phyloP scores from a whole-genome alignment of 2,888 invertebrate genomes.

The Trissolcus japonicus region DNA sequence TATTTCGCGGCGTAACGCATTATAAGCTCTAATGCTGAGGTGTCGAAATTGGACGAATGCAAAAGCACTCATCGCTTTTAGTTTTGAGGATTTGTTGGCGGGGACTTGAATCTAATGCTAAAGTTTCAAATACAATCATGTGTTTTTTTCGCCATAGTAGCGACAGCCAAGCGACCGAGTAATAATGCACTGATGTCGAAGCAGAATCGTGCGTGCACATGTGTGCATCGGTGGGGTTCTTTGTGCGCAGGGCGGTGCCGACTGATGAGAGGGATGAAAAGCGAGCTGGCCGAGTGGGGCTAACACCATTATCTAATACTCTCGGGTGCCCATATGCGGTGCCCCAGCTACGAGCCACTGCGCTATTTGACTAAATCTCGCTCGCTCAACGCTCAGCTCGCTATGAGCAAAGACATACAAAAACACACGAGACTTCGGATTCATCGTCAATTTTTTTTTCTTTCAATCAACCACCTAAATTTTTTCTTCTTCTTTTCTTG shows the following conservation, averaged over 20 bases:
- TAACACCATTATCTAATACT: slow-evolving; percentile 75
- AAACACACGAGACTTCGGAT: slow-evolving; percentile 33
- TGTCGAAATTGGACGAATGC: slow-evolving; percentile 8
- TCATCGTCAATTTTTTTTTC: slow-evolving; percentile 26
- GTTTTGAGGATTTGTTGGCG: slow-evolving; percentile 41
- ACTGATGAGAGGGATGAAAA: slow-evolving; percentile 59
- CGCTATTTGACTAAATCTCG: slow-evolving; percentile 54
- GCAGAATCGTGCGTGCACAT: slow-evolving; percentile 58
- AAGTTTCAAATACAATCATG: slow-evolving; percentile 64
- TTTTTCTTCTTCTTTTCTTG: not conserved
- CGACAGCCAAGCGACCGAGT: slow-evolving; percentile 58
- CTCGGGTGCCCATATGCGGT: slow-evolving; percentile 74
- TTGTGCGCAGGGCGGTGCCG: slow-evolving; percentile 65
- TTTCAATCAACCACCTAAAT: not conserved
- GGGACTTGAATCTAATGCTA: slow-evolving; percentile 52
- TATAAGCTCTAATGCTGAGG: slow-evolving; percentile 17
- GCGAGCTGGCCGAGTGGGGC: slow-evolving; percentile 61
- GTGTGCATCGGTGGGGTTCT: slow-evolving; percentile 62
- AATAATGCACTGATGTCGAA: slow-evolving; percentile 59
- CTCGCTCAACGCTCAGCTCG: slow-evolving; percentile 15
- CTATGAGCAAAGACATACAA: slow-evolving; percentile 30
- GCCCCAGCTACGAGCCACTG: slow-evolving; percentile 70
- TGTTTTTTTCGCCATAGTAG: slow-evolving; percentile 25
- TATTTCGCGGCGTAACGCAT: slow-evolving; percentile 32
- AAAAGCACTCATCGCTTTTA: slow-evolving; percentile 46